These are phyloP conservation scores for Volucella inflata DNA, from an alignment of 2,888 invertebrate genomes.

Conservation along the genomic window DNA sequence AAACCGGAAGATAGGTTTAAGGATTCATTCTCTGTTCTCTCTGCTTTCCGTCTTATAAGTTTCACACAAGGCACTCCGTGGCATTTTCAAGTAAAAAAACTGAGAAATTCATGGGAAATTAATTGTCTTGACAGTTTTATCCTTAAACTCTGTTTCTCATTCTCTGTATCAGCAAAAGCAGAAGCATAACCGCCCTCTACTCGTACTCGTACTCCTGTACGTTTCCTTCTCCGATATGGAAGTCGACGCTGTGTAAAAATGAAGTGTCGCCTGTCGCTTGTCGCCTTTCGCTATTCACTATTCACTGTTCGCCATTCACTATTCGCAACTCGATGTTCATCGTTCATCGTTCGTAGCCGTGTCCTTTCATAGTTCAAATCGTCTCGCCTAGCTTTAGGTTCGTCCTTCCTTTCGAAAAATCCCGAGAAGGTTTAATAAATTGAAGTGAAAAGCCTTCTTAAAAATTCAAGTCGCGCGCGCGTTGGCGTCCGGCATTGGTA, in stretches of 20 bases:
- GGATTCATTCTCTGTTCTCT: conserved; percentile 38
- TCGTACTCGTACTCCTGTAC: not conserved
- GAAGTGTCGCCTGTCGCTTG: conserved; percentile 62
- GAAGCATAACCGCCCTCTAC: not conserved
- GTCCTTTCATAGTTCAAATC: conserved; percentile 30
- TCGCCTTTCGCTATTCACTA: too few species aligned
- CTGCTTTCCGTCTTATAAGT: conserved; percentile 13
- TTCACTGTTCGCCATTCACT: too few species aligned
- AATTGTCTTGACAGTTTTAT: conserved; percentile 72
- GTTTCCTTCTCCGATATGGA: conserved; percentile 9
- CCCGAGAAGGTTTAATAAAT: conserved; percentile 39
- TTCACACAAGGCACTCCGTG: not conserved
- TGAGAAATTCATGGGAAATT: conserved; percentile 72
- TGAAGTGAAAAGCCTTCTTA: conserved; percentile 53
- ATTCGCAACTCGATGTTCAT: too few species aligned
- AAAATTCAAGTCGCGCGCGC: conserved; percentile 60
- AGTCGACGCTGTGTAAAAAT: conserved; percentile 45
- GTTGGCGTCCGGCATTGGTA: conserved; percentile 28
- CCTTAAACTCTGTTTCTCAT: conserved; percentile 35
- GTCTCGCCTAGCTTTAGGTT: conserved; percentile 20
- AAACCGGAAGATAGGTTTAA: conserved; percentile 65
- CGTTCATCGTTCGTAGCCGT: conserved; percentile 41
- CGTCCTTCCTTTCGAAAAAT: not conserved
- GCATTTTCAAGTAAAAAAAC: conserved; percentile 46
- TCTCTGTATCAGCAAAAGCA: conserved; percentile 42